Conservation (phyloP, 2,888 invertebrate species). For the Seladonia tumulorum region DNA sequence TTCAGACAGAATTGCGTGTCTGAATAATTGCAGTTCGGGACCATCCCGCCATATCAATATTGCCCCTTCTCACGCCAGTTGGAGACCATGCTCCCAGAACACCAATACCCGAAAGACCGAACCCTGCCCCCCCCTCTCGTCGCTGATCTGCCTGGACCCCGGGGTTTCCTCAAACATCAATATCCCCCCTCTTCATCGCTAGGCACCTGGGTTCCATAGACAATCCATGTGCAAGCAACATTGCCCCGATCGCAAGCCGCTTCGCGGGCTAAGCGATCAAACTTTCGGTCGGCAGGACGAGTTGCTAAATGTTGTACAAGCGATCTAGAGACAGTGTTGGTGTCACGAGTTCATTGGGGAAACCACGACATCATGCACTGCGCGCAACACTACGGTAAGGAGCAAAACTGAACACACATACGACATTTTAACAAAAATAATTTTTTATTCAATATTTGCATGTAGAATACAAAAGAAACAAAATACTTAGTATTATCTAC, state of each 20-base stretch:
- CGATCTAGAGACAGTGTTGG: conserved; percentile 3
- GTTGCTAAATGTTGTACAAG: conserved; percentile 5
- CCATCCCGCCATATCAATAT: neutral
- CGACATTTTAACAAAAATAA: no score
- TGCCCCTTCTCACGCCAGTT: neutral
- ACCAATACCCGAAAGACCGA: neutral
- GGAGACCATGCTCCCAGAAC: neutral
- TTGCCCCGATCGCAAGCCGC: conserved; percentile 1
- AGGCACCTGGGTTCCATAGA: neutral
- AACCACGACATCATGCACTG: neutral
- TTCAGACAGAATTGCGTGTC: neutral
- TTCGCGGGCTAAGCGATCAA: neutral
- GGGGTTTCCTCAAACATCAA: neutral
- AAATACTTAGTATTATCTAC: no score
- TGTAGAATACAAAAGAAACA: no score
- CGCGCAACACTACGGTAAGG: no score
- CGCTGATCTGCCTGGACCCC: neutral
- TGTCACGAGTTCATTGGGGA: neutral
- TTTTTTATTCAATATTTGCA: no score
- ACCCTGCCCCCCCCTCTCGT: neutral
- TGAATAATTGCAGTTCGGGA: neutral
- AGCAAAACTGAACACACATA: no score
- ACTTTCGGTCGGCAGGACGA: neutral
- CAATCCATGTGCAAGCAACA: neutral
- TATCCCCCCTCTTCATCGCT: neutral